Evolutionary conservation across 2,797 vertebrate genomes (phyloP).

Genomic region (Hipposideros larvatus): DNA sequence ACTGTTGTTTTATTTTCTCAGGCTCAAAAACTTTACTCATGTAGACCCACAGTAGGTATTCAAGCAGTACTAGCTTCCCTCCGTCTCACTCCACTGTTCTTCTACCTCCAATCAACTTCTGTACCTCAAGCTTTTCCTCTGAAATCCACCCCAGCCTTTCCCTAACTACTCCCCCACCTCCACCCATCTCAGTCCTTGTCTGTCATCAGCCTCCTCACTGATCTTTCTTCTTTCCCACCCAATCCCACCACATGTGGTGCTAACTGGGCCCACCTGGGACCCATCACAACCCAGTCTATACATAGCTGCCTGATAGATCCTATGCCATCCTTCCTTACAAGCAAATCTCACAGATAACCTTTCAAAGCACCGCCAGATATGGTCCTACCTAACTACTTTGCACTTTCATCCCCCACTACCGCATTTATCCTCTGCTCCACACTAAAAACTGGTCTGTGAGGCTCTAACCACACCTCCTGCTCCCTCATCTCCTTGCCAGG

Average conservation of each 20-base stretch:
- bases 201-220: not conserved
- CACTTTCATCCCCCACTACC: not conserved
- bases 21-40: not conserved
- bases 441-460: not conserved
- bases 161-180: not conserved
- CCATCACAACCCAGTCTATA: not conserved
- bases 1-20: slow-evolving; percentile 4
- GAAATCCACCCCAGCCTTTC: not conserved
- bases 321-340: not conserved
- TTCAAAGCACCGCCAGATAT: not conserved
- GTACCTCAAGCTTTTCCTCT: not conserved
- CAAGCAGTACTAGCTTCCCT: not conserved
- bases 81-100: not conserved
- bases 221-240: not conserved
- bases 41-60: not conserved
- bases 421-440: not conserved
- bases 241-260: not conserved
- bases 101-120: not conserved
- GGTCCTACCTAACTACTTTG: not conserved
- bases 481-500: not conserved
- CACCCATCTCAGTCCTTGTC: not conserved
- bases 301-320: not conserved
- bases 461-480: not conserved
- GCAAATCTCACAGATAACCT: not conserved
- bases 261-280: not conserved